Evolutionary conservation across 2,797 vertebrate genomes (phyloP).

Genomic region (Falco peregrinus): DNA sequence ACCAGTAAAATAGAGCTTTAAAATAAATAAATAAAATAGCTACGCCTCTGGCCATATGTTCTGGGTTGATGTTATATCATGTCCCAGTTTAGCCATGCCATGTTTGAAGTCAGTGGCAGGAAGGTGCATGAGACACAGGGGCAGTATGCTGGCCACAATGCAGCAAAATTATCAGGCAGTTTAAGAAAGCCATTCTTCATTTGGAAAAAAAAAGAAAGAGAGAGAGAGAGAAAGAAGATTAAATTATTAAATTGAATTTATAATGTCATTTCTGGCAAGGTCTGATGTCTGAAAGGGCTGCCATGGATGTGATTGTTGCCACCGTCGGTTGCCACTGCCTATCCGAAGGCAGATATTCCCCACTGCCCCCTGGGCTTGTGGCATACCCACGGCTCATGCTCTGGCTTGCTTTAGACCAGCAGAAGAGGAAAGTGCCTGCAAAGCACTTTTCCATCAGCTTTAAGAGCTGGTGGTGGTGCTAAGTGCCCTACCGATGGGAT

Average conservation of each 20-base stretch:
- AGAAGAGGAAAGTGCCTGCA: neutral
- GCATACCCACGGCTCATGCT: neutral
- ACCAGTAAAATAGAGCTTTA: neutral
- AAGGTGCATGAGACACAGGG: rapidly evolving
- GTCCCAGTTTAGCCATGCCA: neutral
- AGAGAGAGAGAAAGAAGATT: neutral
- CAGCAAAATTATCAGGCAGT: neutral
- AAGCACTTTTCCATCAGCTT: conserved; percentile 27
- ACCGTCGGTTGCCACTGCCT: neutral
- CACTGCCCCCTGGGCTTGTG: neutral
- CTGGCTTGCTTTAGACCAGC: neutral
- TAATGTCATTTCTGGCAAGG: neutral
- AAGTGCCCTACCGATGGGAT: neutral
- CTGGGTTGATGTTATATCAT: neutral
- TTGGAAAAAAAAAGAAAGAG: neutral
- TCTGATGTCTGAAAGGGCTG: neutral
- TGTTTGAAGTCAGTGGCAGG: neutral
- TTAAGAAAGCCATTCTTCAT: neutral
- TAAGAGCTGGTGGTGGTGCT: neutral
- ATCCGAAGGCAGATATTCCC: neutral
- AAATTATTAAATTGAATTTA: neutral
- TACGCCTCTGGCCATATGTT: neutral
- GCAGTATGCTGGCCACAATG: neutral
- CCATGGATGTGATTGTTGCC: neutral
- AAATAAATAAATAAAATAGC: neutral